Evolutionary conservation across 2,113 vertebrate genomes (phyloP), one percentile per base, ranked within the genome.

Genomic region (Ciconia boyciana): DNA sequence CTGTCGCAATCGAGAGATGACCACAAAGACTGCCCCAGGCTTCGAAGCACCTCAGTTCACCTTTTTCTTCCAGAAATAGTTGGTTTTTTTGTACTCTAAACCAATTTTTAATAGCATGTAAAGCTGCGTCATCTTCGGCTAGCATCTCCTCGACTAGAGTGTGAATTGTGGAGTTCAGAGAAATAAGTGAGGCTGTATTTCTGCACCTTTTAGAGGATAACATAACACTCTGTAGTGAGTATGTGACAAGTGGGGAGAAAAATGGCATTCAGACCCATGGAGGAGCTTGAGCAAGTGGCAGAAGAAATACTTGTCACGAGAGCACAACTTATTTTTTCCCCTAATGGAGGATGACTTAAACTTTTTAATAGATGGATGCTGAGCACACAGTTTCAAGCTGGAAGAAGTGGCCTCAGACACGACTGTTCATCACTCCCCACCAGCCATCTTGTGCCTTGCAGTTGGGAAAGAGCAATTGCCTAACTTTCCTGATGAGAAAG

Each of bases 81-180:
- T 79, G 46, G 3, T 0, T 4, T 83, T 80, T 92, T 6, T 7
- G 29, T 36, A 7, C 46, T 81, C 18, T 19, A 31, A 34, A 8
- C 24, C 4, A 14, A 2, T 65, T 75, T 89, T 87, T 57, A 74
- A 41, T 29, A 39, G 26, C 16, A 7, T 4, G 12, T 77, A 32
- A 31, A 81, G 31, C 72, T 81, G 49, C 0, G 0, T 52, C 0
- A 0, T 61, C 36, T 69, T 72, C 3, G 3, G 13, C 70, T 52
- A 5, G 31, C 10, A 3, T 49, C 12, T 29, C 18, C 52, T 60
- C 13, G 8, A 10, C 49, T 22, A 8, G 51, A 39, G n/a, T 1
- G 12, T 13, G 4, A 81, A 10, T 34, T 70, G 64, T 74, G 72
- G 51, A 17, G 31, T 8, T 81, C 14, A 11, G 60, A 36, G 62